These are phyloP conservation scores for Varanus komodoensis DNA, from an alignment of 2,113 vertebrate genomes.

Conservation along the genomic window DNA sequence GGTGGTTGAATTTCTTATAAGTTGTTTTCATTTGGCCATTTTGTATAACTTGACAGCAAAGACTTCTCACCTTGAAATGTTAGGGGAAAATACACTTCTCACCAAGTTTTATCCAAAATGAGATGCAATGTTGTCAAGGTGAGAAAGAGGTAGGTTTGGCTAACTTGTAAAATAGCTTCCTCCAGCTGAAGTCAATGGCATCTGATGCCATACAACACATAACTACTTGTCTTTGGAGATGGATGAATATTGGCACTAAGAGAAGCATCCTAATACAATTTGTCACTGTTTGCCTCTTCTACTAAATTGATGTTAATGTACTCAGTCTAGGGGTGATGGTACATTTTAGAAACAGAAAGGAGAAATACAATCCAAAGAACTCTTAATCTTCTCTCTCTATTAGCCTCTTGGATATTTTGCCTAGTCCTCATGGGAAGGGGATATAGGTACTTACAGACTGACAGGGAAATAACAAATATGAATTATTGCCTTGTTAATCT, in stretches of 20 bases:
- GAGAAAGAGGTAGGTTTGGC: neutral
- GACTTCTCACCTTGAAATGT: neutral
- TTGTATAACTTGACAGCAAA: neutral
- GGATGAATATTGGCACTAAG: too few species aligned
- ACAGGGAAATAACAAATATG: neutral
- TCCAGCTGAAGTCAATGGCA: neutral
- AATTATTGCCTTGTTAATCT: neutral
- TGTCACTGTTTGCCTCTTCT: neutral
- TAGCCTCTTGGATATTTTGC: neutral
- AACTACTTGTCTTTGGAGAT: neutral
- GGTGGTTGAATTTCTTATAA: conserved; percentile 12
- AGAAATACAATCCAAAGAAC: conserved; percentile 2
- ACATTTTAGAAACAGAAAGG: neutral
- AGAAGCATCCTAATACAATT: neutral
- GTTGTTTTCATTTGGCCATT: neutral
- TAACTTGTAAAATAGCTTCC: neutral
- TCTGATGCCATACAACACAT: neutral
- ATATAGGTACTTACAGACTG: neutral
- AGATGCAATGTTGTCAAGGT: neutral
- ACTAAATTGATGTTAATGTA: neutral
- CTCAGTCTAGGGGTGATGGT: neutral
- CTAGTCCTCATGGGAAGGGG: neutral
- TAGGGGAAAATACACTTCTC: neutral
- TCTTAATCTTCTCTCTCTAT: neutral
- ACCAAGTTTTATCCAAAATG: neutral